phyloP scores from a whole-genome alignment of 2,888 invertebrate genomes.

The Autographa pulchrina region DNA sequence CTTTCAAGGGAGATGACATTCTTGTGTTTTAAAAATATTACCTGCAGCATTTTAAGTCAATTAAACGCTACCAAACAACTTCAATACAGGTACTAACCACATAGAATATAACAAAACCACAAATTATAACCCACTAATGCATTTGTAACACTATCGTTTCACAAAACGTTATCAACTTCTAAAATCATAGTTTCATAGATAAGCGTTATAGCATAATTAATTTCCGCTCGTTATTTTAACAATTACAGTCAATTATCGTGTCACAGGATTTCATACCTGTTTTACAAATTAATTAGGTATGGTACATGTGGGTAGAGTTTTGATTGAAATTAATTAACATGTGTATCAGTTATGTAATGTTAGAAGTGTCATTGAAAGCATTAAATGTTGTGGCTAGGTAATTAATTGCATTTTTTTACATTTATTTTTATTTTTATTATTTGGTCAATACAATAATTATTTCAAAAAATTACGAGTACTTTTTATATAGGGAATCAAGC shows the following conservation, averaged over 20 bases:
- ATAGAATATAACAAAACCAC: not conserved
- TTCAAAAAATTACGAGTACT: no score
- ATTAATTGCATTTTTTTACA: no score
- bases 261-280: slow-evolving; percentile 30
- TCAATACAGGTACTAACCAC: not conserved
- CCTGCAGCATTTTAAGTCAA: no score
- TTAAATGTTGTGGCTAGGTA: no score
- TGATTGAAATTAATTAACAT: slow-evolving; percentile 46
- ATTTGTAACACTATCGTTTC: not conserved
- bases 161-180: slow-evolving; percentile 14
- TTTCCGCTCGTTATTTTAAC: slow-evolving; percentile 48
- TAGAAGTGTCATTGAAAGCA: not conserved
- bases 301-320: slow-evolving; percentile 10
- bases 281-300: slow-evolving; percentile 48
- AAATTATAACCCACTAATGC: slow-evolving; percentile 1
- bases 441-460: no score
- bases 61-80: no score
- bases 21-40: no score
- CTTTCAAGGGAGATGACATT: no score
- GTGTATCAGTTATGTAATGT: not conserved
- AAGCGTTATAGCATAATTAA: slow-evolving; percentile 30
- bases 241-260: slow-evolving; percentile 47
- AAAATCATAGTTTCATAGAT: slow-evolving; percentile 29
- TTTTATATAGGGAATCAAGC: no score
- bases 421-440: no score